Evolutionary conservation across 2,888 invertebrate species (phyloP).

Genomic region (Limnephilus marmoratus): DNA sequence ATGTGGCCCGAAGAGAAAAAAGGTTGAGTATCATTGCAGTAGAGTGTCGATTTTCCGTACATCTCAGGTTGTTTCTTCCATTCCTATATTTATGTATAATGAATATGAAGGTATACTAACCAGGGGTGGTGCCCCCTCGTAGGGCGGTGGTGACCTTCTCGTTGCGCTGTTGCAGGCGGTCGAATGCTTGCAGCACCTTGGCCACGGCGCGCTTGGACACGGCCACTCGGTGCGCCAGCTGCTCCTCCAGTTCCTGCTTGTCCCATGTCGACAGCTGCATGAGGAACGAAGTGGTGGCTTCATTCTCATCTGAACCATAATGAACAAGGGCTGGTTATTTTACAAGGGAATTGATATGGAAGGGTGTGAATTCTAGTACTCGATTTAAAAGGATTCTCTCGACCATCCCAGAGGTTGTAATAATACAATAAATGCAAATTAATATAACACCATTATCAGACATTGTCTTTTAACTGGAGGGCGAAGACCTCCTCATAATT

Average conservation of each 20-base stretch:
- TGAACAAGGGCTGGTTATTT: conserved; percentile 53
- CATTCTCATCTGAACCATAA: conserved; percentile 88
- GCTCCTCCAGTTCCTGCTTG: conserved; percentile 97
- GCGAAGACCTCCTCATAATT: no score
- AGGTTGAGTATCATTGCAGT: no score
- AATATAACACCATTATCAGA: not conserved
- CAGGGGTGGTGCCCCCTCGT: conserved; percentile 82
- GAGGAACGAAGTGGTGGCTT: conserved; percentile 96
- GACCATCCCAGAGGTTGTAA: no score
- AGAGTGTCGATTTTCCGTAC: no score
- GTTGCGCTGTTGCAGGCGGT: conserved; percentile 95
- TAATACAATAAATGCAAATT: not conserved
- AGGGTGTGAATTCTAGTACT: no score
- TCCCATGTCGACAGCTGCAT: conserved; percentile 98
- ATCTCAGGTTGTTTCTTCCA: no score
- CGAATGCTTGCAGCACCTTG: conserved; percentile 97
- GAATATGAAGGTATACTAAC: conserved; percentile 2
- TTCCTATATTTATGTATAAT: not conserved
- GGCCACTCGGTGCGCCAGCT: conserved; percentile 95
- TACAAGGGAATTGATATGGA: not conserved
- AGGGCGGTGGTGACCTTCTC: conserved; percentile 94
- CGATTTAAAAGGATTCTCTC: no score
- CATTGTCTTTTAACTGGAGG: not conserved
- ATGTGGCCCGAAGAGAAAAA: no score
- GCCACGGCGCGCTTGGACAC: conserved; percentile 97